A percentile compares a stretch with the other conserved stretches of the same genome.
These are phyloP conservation scores for Apeira syringaria DNA, from an alignment of 2,888 invertebrate species.

Conservation along the genomic window DNA sequence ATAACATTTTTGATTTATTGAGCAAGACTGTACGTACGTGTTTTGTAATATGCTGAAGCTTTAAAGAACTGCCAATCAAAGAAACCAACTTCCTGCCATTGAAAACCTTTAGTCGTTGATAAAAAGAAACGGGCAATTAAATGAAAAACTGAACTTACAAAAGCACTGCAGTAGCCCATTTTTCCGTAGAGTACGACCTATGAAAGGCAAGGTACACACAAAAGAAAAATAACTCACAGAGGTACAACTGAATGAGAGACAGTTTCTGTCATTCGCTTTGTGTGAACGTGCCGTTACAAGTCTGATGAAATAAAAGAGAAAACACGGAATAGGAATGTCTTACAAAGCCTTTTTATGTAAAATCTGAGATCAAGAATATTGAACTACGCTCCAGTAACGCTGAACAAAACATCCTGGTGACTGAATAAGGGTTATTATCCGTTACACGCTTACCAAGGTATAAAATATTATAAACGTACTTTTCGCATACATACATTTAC, in stretches of 20 bases:
- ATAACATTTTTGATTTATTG: too few species aligned
- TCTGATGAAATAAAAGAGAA: conserved; percentile 24
- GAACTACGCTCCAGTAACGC: conserved; percentile 40
- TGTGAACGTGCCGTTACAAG: conserved; percentile 23
- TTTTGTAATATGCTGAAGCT: too few species aligned
- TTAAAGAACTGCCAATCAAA: conserved; percentile 1
- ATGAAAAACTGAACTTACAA: conserved; percentile 1
- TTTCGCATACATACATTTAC: too few species aligned
- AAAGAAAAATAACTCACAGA: conserved; percentile 4
- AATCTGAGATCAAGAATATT: conserved; percentile 44
- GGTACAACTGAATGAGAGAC: conserved; percentile 15
- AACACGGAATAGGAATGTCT: conserved; percentile 37
- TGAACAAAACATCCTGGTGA: conserved; percentile 39
- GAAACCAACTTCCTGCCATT: background rate
- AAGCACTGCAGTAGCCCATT: background rate
- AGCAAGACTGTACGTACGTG: too few species aligned
- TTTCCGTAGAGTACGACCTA: conserved; percentile 1
- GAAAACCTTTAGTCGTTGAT: background rate
- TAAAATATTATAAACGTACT: background rate
- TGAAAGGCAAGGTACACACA: conserved; percentile 7
- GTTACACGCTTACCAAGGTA: background rate
- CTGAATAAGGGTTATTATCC: conserved; percentile 12
- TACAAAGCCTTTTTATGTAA: conserved; percentile 38
- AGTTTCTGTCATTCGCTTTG: conserved; percentile 21
- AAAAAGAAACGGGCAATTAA: conserved; percentile 1